Percentiles rank a stretch among this genome's conserved stretches.
These are phyloP conservation scores for Paraescarpia echinospica DNA, from an alignment of 1,140 invertebrate genomes.

Conservation along the genomic window DNA sequence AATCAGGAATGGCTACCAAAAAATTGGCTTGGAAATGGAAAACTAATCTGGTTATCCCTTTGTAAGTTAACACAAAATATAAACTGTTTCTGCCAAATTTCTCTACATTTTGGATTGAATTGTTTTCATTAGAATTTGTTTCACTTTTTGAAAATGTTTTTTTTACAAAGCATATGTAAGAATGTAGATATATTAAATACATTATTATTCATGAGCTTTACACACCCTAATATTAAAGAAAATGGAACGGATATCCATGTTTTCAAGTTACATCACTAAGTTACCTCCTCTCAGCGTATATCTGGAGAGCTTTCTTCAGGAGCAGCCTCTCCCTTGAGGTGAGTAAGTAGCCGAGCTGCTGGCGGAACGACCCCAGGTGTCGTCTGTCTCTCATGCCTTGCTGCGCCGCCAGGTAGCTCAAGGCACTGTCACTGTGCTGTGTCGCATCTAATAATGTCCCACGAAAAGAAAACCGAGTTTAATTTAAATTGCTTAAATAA, in stretches of 20 bases:
- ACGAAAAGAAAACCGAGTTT: not conserved
- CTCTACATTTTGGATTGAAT: no score
- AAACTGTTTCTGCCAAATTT: no score
- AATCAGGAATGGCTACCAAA: not conserved
- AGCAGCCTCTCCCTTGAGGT: conserved; percentile 47
- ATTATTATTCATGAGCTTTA: no score
- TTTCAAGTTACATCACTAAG: not conserved
- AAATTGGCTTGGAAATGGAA: no score
- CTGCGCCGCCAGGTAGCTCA: conserved; percentile 18
- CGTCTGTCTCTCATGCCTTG: conserved; percentile 17
- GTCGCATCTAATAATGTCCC: not conserved
- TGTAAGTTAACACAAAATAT: no score
- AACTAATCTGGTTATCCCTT: no score
- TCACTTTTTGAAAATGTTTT: no score
- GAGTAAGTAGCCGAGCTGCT: conserved; percentile 52
- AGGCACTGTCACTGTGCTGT: not conserved
- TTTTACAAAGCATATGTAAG: no score
- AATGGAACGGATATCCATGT: no score
- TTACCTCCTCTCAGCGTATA: conserved; percentile 49
- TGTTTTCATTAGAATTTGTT: no score
- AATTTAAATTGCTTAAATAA: not conserved
- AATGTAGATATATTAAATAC: no score
- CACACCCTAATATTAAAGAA: no score
- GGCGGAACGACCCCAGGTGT: conserved; percentile 40
- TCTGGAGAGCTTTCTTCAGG: conserved; percentile 47